These are phyloP conservation scores for Oryzias dopingdopingensis DNA, from an alignment of 2,797 vertebrate species.

Conservation along the genomic window DNA sequence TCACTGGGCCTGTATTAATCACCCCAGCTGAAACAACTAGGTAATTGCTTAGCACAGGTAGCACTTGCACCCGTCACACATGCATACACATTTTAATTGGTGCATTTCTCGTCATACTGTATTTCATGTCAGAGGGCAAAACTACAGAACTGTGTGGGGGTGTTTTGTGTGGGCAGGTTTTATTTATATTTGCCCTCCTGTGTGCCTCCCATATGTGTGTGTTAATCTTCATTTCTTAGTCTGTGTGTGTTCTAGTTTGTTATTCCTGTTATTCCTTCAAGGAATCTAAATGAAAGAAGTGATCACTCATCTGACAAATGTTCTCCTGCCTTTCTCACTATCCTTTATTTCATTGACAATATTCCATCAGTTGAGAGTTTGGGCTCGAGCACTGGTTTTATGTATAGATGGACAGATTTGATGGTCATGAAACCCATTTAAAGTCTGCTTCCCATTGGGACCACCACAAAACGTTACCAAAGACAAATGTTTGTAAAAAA, in stretches of 20 bases:
- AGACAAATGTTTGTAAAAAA: no score
- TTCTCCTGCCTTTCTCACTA: not conserved
- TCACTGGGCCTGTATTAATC: constrained; percentile 26
- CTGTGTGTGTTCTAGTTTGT: not conserved
- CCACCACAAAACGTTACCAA: no score
- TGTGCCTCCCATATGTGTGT: not conserved
- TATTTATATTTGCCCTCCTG: constrained; percentile 4
- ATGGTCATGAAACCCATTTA: no score
- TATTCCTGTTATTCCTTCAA: constrained; percentile 23
- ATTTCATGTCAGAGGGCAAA: not conserved
- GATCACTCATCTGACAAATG: constrained; percentile 20
- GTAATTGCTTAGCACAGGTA: constrained; percentile 16
- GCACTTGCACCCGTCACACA: not conserved
- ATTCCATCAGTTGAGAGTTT: no score
- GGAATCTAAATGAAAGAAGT: constrained; percentile 21
- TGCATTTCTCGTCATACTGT: constrained; percentile 1
- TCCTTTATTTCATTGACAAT: no score
- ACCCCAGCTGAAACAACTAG: constrained; percentile 15
- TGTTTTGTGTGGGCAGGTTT: constrained; percentile 7
- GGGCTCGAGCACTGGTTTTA: no score
- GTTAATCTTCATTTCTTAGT: not conserved
- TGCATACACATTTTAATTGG: constrained; percentile 3
- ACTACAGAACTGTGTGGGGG: not conserved
- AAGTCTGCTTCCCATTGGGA: no score
- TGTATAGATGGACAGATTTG: no score